phyloP scores from a whole-genome alignment of 2,888 invertebrate genomes.

The Dastarcus helophoroides region DNA sequence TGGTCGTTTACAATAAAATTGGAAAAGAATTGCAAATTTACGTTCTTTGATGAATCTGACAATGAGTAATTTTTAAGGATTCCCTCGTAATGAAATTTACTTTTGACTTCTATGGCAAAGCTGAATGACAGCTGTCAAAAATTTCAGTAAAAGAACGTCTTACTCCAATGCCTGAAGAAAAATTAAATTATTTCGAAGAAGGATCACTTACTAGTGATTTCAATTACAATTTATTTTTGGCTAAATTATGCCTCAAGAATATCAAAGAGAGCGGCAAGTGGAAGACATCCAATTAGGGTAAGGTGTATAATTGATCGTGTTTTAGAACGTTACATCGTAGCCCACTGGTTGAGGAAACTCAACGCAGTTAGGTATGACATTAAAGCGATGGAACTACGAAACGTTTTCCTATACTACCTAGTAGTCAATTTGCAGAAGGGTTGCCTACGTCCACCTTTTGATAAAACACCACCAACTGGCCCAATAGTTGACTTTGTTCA shows the following conservation, averaged over 20 bases:
- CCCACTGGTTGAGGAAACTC: conserved; percentile 42
- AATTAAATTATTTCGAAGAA: no score
- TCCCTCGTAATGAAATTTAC: no score
- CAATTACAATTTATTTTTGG: conserved; percentile 41
- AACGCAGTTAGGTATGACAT: conserved; percentile 35
- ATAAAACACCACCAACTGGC: conserved; percentile 38
- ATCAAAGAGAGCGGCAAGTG: conserved; percentile 22
- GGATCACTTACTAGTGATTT: no score
- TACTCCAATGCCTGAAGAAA: no score
- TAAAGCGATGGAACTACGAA: conserved; percentile 41
- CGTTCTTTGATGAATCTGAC: no score
- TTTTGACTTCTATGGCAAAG: no score
- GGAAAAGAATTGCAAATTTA: no score
- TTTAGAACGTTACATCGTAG: conserved; percentile 36
- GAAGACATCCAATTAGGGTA: not conserved
- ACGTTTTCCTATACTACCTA: conserved; percentile 43
- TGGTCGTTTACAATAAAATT: no score
- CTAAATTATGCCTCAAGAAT: conserved; percentile 37
- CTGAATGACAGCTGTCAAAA: no score
- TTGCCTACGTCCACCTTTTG: conserved; percentile 39
- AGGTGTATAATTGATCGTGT: conserved; percentile 9
- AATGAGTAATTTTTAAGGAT: no score
- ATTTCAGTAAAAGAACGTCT: no score
- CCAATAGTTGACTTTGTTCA: conserved; percentile 36
- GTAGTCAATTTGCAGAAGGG: conserved; percentile 38